Evolutionary conservation across 2,888 invertebrate species (phyloP), one percentile per base, ranked within the genome.

Genomic region (Caenorhabditis sp.): DNA sequence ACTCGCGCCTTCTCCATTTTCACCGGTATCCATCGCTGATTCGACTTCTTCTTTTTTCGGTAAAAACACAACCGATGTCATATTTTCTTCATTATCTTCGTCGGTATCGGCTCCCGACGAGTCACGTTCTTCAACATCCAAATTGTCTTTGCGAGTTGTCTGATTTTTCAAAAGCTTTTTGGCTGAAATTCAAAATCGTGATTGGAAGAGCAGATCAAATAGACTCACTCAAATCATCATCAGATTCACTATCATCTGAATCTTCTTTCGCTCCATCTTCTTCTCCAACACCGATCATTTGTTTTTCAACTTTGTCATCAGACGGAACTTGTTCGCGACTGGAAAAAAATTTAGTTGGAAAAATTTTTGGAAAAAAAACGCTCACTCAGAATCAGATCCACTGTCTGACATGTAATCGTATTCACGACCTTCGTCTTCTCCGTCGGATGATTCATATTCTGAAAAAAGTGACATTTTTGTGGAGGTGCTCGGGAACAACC

Each of bases 201-300:
- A 37, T 62, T 50, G 27, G 1, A 58, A n/a, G 49, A 64, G 6
- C 1, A 12, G 10, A 27, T 1, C n/a, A n/a, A n/a, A n/a, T n/a
- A n/a, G n/a, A 19, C 61, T 49, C 24, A 60, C 63, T 71, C 31
- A 71, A 37, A 62, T 84, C 83, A 10, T 80, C 82, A 21, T 77
- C 77, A 0, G 76, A 76, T 36, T 71, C 75, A n/a, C 60, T 66
- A 53, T 66, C 73, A 63, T 84, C 83, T 14, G 78, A 77, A 23
- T 78, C 83, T 55, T 77, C 70, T 23, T 66, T 91, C 55, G 95
- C 90, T 0, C 93, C 95, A 82, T 92, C 93, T 87, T 95, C 95
- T 86, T 95, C 95, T 0, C 95, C 94, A 0, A 99, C 97, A 55
- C 92, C 92, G 88, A 92, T 93, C 87, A 93, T 91, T 88, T 93